Evolutionary conservation across 2,797 vertebrate species (phyloP).

Genomic region (Valencia hispanica): DNA sequence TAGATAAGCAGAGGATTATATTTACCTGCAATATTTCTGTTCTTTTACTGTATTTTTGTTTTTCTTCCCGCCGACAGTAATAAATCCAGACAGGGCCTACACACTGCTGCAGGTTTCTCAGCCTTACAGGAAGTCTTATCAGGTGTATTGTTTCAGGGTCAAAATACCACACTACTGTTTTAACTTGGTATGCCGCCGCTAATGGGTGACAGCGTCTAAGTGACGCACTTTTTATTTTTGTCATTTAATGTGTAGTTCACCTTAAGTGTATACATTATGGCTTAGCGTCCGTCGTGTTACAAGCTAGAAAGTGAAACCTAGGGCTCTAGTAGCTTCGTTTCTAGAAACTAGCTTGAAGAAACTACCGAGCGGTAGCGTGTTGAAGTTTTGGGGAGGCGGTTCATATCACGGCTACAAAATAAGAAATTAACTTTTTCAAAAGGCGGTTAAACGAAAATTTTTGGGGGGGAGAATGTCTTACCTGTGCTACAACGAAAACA

Average conservation of each 20-base stretch:
- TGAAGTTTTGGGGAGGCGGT: background rate
- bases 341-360: background rate
- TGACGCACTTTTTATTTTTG: background rate
- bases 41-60: background rate
- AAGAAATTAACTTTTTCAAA: no score
- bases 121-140: background rate
- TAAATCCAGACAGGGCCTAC: background rate
- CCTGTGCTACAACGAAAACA: conserved; percentile 49
- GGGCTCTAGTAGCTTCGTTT: background rate
- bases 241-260: conserved; percentile 5
- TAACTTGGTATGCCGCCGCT: background rate
- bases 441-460: accelerated
- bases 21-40: background rate
- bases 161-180: background rate
- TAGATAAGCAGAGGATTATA: background rate
- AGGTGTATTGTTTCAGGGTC: background rate
- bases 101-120: background rate
- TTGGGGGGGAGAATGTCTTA: conserved; percentile 23
- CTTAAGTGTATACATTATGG: background rate
- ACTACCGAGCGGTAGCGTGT: background rate
- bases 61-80: background rate
- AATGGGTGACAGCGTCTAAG: background rate
- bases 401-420: background rate
- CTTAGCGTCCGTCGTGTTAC: background rate
- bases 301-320: conserved; percentile 55